Percentiles rank a stretch among this genome's conserved stretches.
phyloP scores from a whole-genome alignment of 2,888 invertebrate genomes.

The Leptura quadrifasciata region DNA sequence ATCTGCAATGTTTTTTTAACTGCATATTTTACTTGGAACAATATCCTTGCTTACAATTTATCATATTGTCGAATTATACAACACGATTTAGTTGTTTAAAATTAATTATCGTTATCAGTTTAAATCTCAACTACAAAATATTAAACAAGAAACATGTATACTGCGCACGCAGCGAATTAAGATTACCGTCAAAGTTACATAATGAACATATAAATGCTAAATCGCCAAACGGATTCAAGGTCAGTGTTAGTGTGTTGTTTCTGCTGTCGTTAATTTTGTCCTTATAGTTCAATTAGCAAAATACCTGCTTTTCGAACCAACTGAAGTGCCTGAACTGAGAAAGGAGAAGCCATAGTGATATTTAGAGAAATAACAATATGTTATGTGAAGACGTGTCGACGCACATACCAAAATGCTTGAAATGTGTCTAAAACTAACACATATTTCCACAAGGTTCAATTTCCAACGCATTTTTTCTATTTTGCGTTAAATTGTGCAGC shows the following conservation, averaged over 20 bases:
- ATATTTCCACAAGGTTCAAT: too few species aligned
- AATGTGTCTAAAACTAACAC: too few species aligned
- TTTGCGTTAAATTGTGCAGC: too few species aligned
- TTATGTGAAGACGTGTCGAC: too few species aligned
- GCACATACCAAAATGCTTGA: too few species aligned
- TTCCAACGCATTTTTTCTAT: too few species aligned
- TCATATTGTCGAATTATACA: constrained; percentile 22
- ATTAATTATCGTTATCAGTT: constrained; percentile 8
- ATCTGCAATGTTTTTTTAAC: constrained; percentile 14
- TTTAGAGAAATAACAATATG: too few species aligned
- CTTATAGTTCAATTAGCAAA: background rate
- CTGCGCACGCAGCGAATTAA: background rate
- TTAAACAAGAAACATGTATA: background rate
- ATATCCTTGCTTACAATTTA: constrained; percentile 19
- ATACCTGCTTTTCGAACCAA: too few species aligned
- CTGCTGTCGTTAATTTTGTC: background rate
- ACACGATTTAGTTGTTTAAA: constrained; percentile 19
- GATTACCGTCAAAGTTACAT: constrained; percentile 1
- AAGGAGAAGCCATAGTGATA: too few species aligned
- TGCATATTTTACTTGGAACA: constrained; percentile 9
- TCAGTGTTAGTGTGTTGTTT: background rate
- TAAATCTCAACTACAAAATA: constrained; percentile 6
- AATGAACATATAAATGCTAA: background rate
- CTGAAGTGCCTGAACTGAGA: too few species aligned
- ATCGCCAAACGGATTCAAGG: background rate